Evolutionary conservation across 2,797 vertebrate genomes (phyloP).

Genomic region (Furcifer pardalis): DNA sequence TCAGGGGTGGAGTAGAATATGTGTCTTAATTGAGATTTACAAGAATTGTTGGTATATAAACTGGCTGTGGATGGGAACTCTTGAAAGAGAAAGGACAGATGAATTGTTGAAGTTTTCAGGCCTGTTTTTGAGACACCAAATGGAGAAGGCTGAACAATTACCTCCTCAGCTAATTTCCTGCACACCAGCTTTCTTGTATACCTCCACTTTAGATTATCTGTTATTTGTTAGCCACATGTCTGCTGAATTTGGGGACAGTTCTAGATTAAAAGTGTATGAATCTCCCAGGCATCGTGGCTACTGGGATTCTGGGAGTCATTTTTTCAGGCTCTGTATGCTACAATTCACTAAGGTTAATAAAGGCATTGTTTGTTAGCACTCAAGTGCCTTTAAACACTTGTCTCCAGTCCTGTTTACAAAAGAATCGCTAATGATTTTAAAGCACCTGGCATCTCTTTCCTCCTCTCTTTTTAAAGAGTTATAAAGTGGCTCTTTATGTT

Average conservation of each 20-base stretch:
- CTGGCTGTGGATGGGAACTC: neutral
- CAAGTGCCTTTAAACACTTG: neutral
- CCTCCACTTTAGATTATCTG: too few relatives aligned
- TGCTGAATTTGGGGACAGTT: too few relatives aligned
- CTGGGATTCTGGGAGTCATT: neutral
- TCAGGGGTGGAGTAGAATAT: neutral
- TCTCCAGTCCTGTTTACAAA: neutral
- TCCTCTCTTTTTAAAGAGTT: neutral
- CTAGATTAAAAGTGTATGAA: too few relatives aligned
- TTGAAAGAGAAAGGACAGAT: neutral
- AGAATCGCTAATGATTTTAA: neutral
- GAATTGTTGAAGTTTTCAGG: neutral
- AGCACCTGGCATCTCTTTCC: neutral
- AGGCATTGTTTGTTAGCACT: neutral
- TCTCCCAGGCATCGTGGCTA: neutral
- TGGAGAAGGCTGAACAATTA: neutral
- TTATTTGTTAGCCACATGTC: too few relatives aligned
- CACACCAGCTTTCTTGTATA: neutral
- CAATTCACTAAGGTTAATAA: neutral
- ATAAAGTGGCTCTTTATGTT: neutral
- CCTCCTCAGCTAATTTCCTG: neutral
- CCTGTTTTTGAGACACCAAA: neutral
- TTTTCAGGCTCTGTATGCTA: neutral
- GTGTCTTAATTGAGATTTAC: neutral
- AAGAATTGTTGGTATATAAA: neutral